phyloP scores from a whole-genome alignment of 2,113 vertebrate species.

The Petrocephalus microphthalmus region DNA sequence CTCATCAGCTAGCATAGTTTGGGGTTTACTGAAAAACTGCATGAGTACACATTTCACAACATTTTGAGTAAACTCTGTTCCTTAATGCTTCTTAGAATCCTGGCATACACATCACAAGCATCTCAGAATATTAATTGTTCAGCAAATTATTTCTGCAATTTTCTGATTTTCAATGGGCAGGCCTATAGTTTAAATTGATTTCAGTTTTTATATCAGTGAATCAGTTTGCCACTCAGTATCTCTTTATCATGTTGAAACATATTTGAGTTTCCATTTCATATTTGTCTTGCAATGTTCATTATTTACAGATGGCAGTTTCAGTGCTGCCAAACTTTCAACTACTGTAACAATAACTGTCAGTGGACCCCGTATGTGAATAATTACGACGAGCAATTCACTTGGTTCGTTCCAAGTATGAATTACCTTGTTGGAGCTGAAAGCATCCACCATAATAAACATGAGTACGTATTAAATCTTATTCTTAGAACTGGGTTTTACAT shows the following conservation, averaged over 20 bases:
- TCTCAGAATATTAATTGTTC: not conserved
- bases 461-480: slow-evolving; percentile 22
- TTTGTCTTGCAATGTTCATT: not conserved
- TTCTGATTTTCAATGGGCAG: not conserved
- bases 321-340: not conserved
- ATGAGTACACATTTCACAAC: not conserved
- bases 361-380: slow-evolving; percentile 29
- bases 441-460: slow-evolving; percentile 9
- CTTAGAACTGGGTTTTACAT: not conserved
- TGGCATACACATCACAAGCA: not conserved
- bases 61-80: not conserved
- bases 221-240: not conserved
- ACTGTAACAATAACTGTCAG: slow-evolving; percentile 6
- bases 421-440: slow-evolving; percentile 23
- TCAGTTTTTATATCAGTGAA: not conserved
- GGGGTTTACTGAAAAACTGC: not conserved
- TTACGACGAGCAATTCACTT: slow-evolving; percentile 23
- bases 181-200: not conserved
- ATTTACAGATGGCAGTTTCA: slow-evolving; percentile 27
- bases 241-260: not conserved
- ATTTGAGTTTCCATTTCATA: not conserved
- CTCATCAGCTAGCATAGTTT: not conserved
- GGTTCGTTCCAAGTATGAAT: not conserved
- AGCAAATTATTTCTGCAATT: not conserved
- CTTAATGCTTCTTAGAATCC: not conserved